These are phyloP conservation scores for Bothrops jararaca DNA, from an alignment of 2,113 vertebrate genomes.

Conservation along the genomic window DNA sequence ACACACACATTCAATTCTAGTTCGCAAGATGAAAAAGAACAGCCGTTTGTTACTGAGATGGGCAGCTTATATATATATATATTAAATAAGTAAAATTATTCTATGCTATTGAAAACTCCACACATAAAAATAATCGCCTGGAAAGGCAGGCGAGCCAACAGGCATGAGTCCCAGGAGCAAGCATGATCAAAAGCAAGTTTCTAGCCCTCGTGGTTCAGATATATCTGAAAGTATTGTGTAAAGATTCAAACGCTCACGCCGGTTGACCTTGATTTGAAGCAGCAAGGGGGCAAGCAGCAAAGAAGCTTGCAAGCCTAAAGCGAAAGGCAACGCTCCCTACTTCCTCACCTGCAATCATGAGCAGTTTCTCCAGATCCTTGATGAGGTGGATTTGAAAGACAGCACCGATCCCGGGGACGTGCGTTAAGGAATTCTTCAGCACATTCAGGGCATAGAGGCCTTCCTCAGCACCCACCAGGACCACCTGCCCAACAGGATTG, in stretches of 20 bases:
- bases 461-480: conserved; percentile 97
- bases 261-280: background rate
- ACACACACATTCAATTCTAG: background rate
- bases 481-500: conserved; percentile 75
- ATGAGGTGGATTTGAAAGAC: conserved; percentile 98
- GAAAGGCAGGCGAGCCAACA: background rate
- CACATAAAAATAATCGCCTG: background rate
- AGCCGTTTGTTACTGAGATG: too few species aligned
- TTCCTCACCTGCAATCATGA: conserved; percentile 91
- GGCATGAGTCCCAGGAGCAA: background rate
- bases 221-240: background rate
- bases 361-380: conserved; percentile 95
- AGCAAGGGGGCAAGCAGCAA: background rate
- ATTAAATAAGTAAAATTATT: too few species aligned
- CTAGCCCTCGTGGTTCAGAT: too few species aligned
- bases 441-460: conserved; percentile 96
- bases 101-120: too few species aligned
- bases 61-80: too few species aligned
- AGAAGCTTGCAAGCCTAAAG: background rate
- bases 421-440: conserved; percentile 95
- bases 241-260: background rate
- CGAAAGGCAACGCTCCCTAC: background rate
- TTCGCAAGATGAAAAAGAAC: too few species aligned
- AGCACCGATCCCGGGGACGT: conserved; percentile 91
- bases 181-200: background rate